These are phyloP conservation scores for Anolis apletophallus DNA, from an alignment of 2,797 vertebrate genomes.

Conservation along the genomic window DNA sequence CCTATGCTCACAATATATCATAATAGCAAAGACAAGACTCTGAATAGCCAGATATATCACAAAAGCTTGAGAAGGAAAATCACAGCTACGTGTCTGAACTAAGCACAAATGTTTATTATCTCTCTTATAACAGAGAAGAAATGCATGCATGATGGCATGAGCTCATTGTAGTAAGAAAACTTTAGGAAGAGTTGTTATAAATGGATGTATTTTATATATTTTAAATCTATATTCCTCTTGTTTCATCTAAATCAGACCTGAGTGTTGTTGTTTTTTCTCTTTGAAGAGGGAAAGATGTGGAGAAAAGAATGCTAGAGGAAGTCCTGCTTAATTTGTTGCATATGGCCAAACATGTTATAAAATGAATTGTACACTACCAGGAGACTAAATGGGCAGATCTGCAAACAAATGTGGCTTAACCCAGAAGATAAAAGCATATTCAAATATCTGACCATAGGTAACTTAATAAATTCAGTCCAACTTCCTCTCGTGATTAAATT, in stretches of 20 bases:
- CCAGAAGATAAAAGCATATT: constrained; percentile 52
- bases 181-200: constrained; percentile 63
- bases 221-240: constrained; percentile 58
- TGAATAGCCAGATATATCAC: constrained; percentile 54
- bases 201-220: not conserved
- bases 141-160: constrained; percentile 60
- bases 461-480: constrained; percentile 68
- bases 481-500: constrained; percentile 63
- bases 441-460: constrained; percentile 69
- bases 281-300: constrained; percentile 66
- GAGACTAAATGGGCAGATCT: constrained; percentile 59
- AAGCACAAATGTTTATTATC: constrained; percentile 56
- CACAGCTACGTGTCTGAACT: constrained; percentile 58
- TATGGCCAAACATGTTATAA: constrained; percentile 69
- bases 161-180: constrained; percentile 44
- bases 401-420: constrained; percentile 56
- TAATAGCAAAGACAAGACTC: constrained; percentile 3
- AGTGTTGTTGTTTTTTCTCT: constrained; percentile 70
- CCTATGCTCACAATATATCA: constrained; percentile 53
- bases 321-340: constrained; percentile 73
- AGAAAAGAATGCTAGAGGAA: constrained; percentile 66
- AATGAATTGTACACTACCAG: constrained; percentile 67
- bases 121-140: constrained; percentile 69
- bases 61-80: constrained; percentile 61
- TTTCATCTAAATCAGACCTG: constrained; percentile 63